Base-by-base conservation (phyloP, 1,140 invertebrate species). In the Mactra quadrangularis region DNA sequence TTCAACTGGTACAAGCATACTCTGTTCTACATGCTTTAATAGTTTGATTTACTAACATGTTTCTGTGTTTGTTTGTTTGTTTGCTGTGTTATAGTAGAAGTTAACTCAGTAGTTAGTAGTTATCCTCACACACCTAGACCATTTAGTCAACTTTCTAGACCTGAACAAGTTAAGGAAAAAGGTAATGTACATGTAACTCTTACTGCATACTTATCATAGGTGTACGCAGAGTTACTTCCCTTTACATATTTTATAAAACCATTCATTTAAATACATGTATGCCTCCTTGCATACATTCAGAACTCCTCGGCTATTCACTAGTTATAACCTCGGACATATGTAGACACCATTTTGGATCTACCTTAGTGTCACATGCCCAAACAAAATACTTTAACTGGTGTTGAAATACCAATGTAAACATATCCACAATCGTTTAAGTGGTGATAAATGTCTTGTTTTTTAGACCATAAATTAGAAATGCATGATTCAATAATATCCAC, bases 71-170 rank as follows among this genome's bases (percentile, higher is more conserved):
- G 35, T 19, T 25, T 3, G 3, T n/a, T 74, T 38, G 29, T 27
- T 41, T 59, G 50, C 35, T 52, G 31, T 29, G 31, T 77, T 77
- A 27, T 77, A 77, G 74, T 77, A 38, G 74, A 77, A 50, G 74
- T 25, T 35, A 27, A 64, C 15, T 77, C 74, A 29, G 45, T 77
- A 77, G 74, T 52, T 74, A 57, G 47, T 74, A 57, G 35, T 27
- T 50, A 47, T 77, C 72, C 33, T 59, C 33, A 27, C 11, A 41
- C 60, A 35, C 19, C 60, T 38, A 27, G 35, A 70, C 27, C 29
- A 70, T 29, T 70, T 31, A 50, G 27, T 70, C 27, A 1, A 19
- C 50, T 70, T 50, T 27, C 66, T 53, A 50, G 13, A 25, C 17
- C 45, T 55, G 38, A n/a, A 7, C 53, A 55, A 29, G 11, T 11